Base-by-base conservation (phyloP, 2,113 vertebrate species). In the Lanius ludovicianus region DNA sequence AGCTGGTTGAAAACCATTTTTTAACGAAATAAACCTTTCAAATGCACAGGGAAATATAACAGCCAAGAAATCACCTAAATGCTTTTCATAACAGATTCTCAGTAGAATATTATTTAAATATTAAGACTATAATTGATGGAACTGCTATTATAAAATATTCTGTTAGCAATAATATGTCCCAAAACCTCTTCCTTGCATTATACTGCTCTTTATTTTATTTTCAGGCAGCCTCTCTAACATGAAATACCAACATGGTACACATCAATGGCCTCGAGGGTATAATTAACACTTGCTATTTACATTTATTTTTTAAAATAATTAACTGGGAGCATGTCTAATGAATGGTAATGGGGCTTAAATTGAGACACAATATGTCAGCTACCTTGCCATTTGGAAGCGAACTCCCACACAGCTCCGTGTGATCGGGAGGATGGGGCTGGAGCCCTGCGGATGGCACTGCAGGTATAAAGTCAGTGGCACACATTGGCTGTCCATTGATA, bases 261-360 rank as follows among this genome's bases (percentile, higher is more conserved):
- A 89, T 81, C 65, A 78, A 76, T 88, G 85, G 69, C 71, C 78
- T 95, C 88, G 3, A 75, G 94, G 88, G 84, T 85, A 92, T 95
- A 96, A 97, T 97, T 97, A 97, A 89, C 70, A 87, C 67, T 95
- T 93, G 77, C 93, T 97, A 96, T 97, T 97, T 98, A 94, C 91
- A 95, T 93, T 97, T 96, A 90, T 87, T 97, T 96, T 92, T 87
- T 42, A 65, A 97, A 96, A 96, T 92, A 96, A 97, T 96, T 95
- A 97, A 88, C 85, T 83, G 52, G 71, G 37, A 96, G 75, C 59
- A 84, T 89, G n/a, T 87, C 69, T 97, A 97, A 95, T 97, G 85
- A 97, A 95, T 89, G 82, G 79, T 95, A 97, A 96, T 97, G 78
- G 75, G 49, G 47, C 84, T 91, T 95, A 96, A 93, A 95, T 86